These are phyloP conservation scores for Ctenicera cuprea DNA, from an alignment of 2,888 invertebrate species.

Conservation along the genomic window DNA sequence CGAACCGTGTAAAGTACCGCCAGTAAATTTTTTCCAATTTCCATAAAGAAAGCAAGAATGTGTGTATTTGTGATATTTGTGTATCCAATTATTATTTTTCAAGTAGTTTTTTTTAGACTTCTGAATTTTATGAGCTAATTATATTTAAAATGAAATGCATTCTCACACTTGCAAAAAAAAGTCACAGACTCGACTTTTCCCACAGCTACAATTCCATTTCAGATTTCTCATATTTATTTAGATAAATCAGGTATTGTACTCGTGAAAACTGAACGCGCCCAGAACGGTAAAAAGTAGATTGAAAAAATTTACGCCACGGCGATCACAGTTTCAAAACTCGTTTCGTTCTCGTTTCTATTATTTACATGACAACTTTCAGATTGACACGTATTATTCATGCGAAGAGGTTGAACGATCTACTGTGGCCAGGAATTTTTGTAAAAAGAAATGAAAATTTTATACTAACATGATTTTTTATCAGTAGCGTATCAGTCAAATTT, in stretches of 20 bases:
- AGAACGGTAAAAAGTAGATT: constrained; percentile 9
- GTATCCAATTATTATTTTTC: too few species aligned
- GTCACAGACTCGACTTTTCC: not conserved
- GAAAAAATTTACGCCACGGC: constrained; percentile 9
- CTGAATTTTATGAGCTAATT: too few species aligned
- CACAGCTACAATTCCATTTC: not conserved
- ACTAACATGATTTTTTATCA: too few species aligned
- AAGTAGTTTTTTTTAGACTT: too few species aligned
- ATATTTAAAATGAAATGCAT: too few species aligned
- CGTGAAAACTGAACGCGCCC: constrained; percentile 15
- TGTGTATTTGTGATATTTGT: too few species aligned
- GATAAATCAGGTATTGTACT: not conserved
- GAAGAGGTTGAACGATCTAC: constrained; percentile 1
- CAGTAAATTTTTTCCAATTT: too few species aligned
- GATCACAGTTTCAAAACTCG: constrained; percentile 14
- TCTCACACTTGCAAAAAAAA: too few species aligned
- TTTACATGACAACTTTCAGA: constrained; percentile 22
- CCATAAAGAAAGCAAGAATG: too few species aligned
- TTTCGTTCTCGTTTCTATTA: constrained; percentile 6
- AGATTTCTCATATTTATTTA: not conserved
- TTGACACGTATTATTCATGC: constrained; percentile 15
- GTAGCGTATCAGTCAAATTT: too few species aligned
- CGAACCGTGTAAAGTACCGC: too few species aligned
- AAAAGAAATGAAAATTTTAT: not conserved
- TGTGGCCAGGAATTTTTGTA: not conserved